Evolutionary conservation across 2,797 vertebrate species (phyloP).

Genomic region (Macrochelys suwanniensis): DNA sequence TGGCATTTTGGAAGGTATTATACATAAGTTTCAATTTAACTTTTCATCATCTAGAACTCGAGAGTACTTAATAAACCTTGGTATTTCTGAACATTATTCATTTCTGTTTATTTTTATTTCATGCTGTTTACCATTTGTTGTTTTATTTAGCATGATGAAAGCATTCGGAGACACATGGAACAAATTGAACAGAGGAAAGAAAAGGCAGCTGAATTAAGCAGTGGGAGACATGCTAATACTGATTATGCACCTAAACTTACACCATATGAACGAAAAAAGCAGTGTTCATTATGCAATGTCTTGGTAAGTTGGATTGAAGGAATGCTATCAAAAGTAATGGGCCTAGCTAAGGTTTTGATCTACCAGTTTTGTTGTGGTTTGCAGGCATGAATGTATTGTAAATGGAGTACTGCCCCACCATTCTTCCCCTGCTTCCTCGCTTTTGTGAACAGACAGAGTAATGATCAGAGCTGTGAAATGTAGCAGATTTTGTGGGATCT

Average conservation of each 20-base stretch:
- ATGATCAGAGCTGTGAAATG: background rate
- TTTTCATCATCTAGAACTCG: background rate
- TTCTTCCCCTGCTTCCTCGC: background rate
- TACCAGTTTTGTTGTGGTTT: background rate
- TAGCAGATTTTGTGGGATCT: background rate
- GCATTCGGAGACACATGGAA: slow-evolving; percentile 98
- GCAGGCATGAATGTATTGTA: background rate
- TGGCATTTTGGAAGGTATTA: background rate
- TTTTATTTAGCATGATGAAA: slow-evolving; percentile 92
- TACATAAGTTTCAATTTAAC: background rate
- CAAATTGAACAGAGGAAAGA: slow-evolving; percentile 99
- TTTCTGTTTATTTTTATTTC: background rate
- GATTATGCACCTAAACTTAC: slow-evolving; percentile 98
- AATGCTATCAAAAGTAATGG: background rate
- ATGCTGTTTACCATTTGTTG: background rate
- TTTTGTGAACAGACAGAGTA: background rate
- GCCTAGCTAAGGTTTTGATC: background rate
- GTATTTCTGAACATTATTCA: background rate
- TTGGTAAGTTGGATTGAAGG: slow-evolving; percentile 82
- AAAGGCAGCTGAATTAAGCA: slow-evolving; percentile 97
- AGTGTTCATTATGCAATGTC: slow-evolving; percentile 93
- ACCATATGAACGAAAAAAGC: slow-evolving; percentile 96
- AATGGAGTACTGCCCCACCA: rapidly evolving
- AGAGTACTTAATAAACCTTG: background rate
- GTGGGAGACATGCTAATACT: slow-evolving; percentile 95